Conservation (phyloP, 2,888 invertebrate genomes). For the Eudasyphora cyanicolor region DNA sequence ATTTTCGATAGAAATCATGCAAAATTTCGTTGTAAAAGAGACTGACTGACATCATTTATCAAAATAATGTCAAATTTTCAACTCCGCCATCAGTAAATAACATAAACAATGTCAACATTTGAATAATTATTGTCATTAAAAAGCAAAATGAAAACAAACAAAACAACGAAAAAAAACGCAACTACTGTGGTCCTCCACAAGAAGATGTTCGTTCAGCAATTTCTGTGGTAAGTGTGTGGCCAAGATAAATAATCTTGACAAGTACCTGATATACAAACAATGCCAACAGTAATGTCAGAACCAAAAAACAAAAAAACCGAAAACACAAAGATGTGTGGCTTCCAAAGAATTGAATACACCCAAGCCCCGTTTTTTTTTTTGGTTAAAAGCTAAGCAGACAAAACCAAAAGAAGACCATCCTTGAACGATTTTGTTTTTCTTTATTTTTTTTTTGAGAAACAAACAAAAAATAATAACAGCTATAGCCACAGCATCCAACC, state of each 20-base stretch:
- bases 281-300: constrained; percentile 29
- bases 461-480: too few relatives aligned
- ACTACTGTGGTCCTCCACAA: constrained; percentile 42
- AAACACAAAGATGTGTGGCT: neutral
- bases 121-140: constrained; percentile 12
- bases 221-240: neutral
- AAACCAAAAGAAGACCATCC: constrained; percentile 48
- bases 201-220: neutral
- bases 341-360: constrained; percentile 11
- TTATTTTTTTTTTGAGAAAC: neutral
- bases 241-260: constrained; percentile 8
- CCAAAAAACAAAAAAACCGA: neutral
- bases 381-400: too few relatives aligned
- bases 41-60: neutral
- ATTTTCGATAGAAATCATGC: constrained; percentile 20
- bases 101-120: neutral
- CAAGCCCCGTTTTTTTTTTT: constrained; percentile 36
- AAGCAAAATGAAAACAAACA: too few relatives aligned
- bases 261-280: constrained; percentile 28
- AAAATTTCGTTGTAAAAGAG: neutral
- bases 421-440: constrained; percentile 40
- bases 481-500: constrained; percentile 2
- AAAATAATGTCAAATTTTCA: neutral
- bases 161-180: neutral
- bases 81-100: neutral